Percentiles rank a stretch among this genome's conserved stretches.
Conservation (phyloP, 2,797 vertebrate species). For the Halcyon chelicuti region DNA sequence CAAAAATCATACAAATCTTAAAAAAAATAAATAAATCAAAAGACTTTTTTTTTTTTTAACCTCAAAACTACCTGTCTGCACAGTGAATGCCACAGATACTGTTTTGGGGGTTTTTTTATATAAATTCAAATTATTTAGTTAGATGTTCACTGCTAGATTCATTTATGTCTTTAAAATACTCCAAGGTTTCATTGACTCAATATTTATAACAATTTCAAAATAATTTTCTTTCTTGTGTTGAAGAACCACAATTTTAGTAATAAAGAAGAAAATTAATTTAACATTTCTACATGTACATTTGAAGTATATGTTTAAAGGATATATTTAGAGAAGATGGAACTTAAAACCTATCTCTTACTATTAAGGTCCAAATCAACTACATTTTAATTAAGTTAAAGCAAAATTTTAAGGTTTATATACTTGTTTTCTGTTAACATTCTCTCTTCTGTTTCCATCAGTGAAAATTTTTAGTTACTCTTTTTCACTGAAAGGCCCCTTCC, state of each 20-base stretch:
- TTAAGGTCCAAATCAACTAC: neutral
- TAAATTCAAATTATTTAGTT: neutral
- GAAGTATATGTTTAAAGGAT: neutral
- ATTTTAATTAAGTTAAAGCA: neutral
- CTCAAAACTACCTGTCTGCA: neutral
- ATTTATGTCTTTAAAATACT: neutral
- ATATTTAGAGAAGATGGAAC: neutral
- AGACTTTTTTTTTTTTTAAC: neutral
- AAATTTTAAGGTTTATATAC: neutral
- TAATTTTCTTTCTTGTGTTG: neutral
- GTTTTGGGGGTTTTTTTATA: neutral
- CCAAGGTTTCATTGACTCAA: neutral
- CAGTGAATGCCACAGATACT: neutral
- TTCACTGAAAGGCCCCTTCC: neutral
- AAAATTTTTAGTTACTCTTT: neutral
- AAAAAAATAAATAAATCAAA: neutral
- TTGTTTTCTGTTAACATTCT: neutral
- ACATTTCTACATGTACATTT: accelerated
- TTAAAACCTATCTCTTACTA: neutral
- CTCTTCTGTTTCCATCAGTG: neutral
- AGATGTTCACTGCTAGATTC: neutral
- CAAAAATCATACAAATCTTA: neutral
- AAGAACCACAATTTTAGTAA: neutral
- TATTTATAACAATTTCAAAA: neutral
- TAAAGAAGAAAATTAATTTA: neutral